Conservation (phyloP, 2,888 invertebrate genomes). For the Therioaphis trifolii region DNA sequence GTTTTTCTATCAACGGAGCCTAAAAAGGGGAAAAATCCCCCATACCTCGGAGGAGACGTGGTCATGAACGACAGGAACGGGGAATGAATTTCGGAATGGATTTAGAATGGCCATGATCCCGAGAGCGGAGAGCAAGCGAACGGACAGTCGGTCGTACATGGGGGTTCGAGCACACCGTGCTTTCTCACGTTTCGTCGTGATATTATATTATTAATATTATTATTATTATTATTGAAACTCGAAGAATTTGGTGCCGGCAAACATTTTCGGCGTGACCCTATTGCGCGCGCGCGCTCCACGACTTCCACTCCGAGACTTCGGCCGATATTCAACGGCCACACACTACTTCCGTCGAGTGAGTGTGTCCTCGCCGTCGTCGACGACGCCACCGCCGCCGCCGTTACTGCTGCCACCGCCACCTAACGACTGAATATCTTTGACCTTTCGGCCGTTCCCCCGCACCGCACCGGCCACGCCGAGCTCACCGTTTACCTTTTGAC, state of each 20-base stretch:
- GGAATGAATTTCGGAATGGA: no score
- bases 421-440: constrained; percentile 30
- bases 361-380: background rate
- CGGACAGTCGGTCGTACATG: no score
- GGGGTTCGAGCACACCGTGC: background rate
- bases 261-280: constrained; percentile 1
- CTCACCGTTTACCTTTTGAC: background rate
- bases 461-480: background rate
- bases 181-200: background rate
- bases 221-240: constrained; percentile 21
- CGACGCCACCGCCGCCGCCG: background rate
- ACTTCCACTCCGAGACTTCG: background rate
- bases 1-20: background rate
- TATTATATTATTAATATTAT: no score
- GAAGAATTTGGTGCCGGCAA: constrained; percentile 35
- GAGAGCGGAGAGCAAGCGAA: no score
- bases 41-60: background rate
- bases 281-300: background rate
- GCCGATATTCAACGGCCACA: background rate
- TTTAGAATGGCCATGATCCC: no score
- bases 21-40: no score
- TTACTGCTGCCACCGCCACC: background rate
- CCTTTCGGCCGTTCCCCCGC: constrained; percentile 7
- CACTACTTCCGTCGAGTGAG: no score
- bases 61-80: no score